Percentiles rank a stretch among this genome's conserved stretches.
Evolutionary conservation across 2,797 vertebrate species (phyloP).

Genomic region (Australoheros facetus): DNA sequence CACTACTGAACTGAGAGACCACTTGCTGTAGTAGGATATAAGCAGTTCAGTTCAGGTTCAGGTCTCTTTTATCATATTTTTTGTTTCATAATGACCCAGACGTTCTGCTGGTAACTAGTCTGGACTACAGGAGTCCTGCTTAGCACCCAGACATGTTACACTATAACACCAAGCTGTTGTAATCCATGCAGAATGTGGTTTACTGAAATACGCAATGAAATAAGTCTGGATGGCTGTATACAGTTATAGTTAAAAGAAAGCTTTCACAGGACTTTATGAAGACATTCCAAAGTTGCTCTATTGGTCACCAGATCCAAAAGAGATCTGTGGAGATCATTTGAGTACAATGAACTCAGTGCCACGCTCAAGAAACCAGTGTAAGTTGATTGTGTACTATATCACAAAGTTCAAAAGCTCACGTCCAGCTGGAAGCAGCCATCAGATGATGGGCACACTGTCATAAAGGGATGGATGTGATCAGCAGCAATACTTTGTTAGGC

Average conservation of each 20-base stretch:
- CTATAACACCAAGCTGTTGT: neutral
- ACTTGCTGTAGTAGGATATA: neutral
- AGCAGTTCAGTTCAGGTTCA: neutral
- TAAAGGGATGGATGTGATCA: neutral
- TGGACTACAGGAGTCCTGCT: neutral
- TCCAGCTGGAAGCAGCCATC: neutral
- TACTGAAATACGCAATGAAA: neutral
- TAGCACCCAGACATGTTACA: neutral
- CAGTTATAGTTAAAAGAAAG: neutral
- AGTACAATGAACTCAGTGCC: neutral
- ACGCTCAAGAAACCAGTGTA: neutral
- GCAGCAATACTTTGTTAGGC: neutral
- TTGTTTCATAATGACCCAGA: neutral
- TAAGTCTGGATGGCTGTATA: fast-evolving
- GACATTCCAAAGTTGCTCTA: neutral
- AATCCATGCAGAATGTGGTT: neutral
- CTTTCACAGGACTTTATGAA: neutral
- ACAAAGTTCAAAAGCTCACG: neutral
- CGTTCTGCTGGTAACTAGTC: neutral
- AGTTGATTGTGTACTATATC: neutral
- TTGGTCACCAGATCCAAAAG: neutral
- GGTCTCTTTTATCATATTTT: neutral
- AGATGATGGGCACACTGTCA: neutral
- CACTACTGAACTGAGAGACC: neutral
- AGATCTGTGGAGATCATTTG: neutral